A percentile compares a stretch with the other conserved stretches of the same genome.
Conservation (phyloP, 2,113 vertebrate genomes). For the Hippolais icterina region DNA sequence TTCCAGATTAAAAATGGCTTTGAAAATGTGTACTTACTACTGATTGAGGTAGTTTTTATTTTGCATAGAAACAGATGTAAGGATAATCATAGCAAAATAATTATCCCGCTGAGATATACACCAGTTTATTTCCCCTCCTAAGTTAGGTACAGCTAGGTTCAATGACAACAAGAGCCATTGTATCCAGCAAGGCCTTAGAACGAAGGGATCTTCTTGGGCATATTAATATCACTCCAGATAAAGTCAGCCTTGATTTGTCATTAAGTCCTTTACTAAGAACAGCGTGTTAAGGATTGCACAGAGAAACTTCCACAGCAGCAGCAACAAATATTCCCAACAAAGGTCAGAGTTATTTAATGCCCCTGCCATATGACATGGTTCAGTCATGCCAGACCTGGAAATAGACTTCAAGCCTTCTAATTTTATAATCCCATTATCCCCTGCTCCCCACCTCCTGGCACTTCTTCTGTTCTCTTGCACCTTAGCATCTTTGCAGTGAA, state of each 20-base stretch:
- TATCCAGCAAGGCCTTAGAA: not conserved
- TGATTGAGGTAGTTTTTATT: not conserved
- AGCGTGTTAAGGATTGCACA: not conserved
- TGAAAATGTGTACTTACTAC: not conserved
- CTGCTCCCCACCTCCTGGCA: not conserved
- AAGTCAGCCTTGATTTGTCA: not conserved
- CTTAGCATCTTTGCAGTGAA: not conserved
- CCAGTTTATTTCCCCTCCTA: not conserved
- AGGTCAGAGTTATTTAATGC: constrained; percentile 14
- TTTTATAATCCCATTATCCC: constrained; percentile 5
- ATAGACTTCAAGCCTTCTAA: constrained; percentile 19
- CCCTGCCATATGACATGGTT: not conserved
- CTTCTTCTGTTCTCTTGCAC: not conserved
- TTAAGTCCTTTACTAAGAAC: not conserved
- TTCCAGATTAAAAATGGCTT: not conserved
- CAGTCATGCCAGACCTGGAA: constrained; percentile 20
- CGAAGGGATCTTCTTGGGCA: not conserved
- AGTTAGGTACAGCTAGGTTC: not conserved
- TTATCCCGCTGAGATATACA: not conserved
- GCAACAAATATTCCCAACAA: not conserved
- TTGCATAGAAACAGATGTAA: not conserved
- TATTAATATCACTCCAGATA: not conserved
- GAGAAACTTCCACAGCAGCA: not conserved
- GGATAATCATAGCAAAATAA: not conserved
- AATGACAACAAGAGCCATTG: not conserved